Conservation (phyloP, 2,797 vertebrate genomes). For the Labroides dimidiatus region DNA sequence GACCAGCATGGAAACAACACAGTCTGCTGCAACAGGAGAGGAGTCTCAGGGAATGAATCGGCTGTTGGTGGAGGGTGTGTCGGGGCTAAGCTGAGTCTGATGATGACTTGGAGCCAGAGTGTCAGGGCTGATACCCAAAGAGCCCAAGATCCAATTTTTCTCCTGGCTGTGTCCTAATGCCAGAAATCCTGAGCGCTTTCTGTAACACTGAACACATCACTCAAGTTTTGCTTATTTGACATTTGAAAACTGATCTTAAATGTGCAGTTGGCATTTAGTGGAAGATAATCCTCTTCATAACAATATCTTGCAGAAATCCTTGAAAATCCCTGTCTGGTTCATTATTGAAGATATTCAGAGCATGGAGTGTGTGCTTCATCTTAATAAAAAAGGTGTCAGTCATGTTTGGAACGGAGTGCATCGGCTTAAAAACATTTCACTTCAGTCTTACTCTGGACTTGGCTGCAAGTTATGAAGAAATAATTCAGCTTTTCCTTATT, state of each 20-base stretch:
- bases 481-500: neutral
- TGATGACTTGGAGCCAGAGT: conserved; percentile 38
- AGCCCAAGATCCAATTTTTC: conserved; percentile 39
- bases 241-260: conserved; percentile 56
- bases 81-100: conserved; percentile 33
- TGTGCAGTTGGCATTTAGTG: conserved; percentile 60
- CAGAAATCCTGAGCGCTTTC: conserved; percentile 46
- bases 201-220: conserved; percentile 56
- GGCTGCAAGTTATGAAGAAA: neutral
- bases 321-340: conserved; percentile 6
- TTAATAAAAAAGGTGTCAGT: conserved; percentile 3
- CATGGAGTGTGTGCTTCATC: conserved; percentile 5
- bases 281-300: conserved; percentile 49
- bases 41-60: conserved; percentile 23
- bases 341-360: conserved; percentile 27
- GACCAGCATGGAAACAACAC: conserved; percentile 11
- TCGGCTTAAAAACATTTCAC: neutral
- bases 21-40: conserved; percentile 19
- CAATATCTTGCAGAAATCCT: conserved; percentile 16
- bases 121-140: conserved; percentile 19
- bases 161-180: conserved; percentile 37
- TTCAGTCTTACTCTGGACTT: neutral
- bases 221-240: conserved; percentile 68
- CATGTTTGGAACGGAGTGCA: conserved; percentile 11
- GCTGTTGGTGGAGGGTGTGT: conserved; percentile 30